A percentile compares a stretch with the other conserved stretches of the same genome.
phyloP scores from a whole-genome alignment of 2,888 invertebrate genomes.

The Eledone cirrhosa region DNA sequence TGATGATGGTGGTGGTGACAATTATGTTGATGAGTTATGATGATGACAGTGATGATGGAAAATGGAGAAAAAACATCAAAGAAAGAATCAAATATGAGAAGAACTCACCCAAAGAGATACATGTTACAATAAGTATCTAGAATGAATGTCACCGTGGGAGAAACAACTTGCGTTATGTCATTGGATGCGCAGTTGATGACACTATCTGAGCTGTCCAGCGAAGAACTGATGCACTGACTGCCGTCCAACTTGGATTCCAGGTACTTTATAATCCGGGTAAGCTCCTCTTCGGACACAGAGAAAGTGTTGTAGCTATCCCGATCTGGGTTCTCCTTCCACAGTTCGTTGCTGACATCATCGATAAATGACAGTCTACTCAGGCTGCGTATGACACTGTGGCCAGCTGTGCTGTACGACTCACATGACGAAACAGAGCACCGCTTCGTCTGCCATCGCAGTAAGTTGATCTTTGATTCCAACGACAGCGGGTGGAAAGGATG shows the following conservation, averaged over 20 bases:
- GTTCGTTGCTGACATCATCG: constrained; percentile 33
- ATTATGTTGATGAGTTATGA: no score
- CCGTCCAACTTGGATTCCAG: constrained; percentile 54
- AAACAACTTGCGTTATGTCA: constrained; percentile 42
- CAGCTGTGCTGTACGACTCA: constrained; percentile 8
- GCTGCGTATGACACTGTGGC: constrained; percentile 13
- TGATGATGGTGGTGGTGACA: no score
- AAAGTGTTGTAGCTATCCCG: constrained; percentile 58
- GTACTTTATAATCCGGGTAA: constrained; percentile 56
- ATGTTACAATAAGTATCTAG: constrained; percentile 61
- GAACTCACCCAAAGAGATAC: constrained; percentile 56
- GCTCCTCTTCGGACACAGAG: constrained; percentile 57
- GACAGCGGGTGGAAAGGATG: constrained; percentile 19
- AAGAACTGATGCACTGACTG: constrained; percentile 37
- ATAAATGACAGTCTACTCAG: constrained; percentile 18
- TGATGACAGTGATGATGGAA: background rate
- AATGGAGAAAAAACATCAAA: background rate
- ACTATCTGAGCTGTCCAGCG: constrained; percentile 40
- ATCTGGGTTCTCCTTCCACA: constrained; percentile 61
- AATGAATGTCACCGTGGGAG: constrained; percentile 56
- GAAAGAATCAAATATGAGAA: background rate
- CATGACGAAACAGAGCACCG: constrained; percentile 25
- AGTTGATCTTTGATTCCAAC: constrained; percentile 21
- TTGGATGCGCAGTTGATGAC: constrained; percentile 42
- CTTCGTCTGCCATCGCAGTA: constrained; percentile 16